Conservation (phyloP, 2,888 invertebrate genomes). For the Anodontia alba region DNA sequence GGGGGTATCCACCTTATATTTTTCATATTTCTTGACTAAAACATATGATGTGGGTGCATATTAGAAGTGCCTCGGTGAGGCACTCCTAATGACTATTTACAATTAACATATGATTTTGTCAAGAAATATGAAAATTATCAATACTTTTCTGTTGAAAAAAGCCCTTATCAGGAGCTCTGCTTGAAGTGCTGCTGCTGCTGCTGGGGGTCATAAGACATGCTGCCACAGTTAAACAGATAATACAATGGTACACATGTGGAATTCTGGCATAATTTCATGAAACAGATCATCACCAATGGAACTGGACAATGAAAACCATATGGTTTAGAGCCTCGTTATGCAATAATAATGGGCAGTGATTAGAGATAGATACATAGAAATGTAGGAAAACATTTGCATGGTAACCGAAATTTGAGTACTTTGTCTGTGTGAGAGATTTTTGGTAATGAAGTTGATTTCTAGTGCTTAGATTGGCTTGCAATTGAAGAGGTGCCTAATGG, state of each 20-base stretch:
- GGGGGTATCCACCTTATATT: too few relatives aligned
- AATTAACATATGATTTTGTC: too few relatives aligned
- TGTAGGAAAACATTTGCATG: constrained; percentile 6
- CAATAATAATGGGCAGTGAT: constrained; percentile 18
- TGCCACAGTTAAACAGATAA: not conserved
- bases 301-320: constrained; percentile 57
- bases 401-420: constrained; percentile 15
- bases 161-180: too few relatives aligned
- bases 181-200: not conserved
- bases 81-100: too few relatives aligned
- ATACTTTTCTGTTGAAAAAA: too few relatives aligned
- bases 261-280: constrained; percentile 13
- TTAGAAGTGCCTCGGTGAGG: too few relatives aligned
- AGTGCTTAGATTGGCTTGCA: constrained; percentile 13
- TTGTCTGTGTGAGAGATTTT: constrained; percentile 18
- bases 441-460: constrained; percentile 19
- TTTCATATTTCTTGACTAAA: too few relatives aligned
- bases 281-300: not conserved
- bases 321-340: constrained; percentile 24
- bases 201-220: constrained; percentile 5
- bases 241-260: not conserved
- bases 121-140: too few relatives aligned
- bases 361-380: constrained; percentile 8
- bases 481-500: constrained; percentile 3
- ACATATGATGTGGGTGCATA: too few relatives aligned